A percentile compares a stretch with the other conserved stretches of the same genome.
Conservation (phyloP, 1,140 invertebrate genomes). For the Papilio machaon region DNA sequence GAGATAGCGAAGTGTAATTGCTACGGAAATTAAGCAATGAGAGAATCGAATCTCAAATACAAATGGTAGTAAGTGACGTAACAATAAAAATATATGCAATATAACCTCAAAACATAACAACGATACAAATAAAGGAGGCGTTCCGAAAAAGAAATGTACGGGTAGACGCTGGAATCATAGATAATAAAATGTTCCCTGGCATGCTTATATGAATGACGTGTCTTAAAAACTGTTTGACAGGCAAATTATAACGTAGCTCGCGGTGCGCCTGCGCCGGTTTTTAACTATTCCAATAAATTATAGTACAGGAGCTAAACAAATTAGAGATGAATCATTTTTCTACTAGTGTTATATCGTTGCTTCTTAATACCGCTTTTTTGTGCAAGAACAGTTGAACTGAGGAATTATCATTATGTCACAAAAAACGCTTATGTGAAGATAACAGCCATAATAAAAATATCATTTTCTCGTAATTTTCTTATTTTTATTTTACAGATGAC, state of each 20-base stretch:
- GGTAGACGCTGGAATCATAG: slow-evolving; percentile 49
- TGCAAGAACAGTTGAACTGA: background rate
- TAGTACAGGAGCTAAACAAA: slow-evolving; percentile 21
- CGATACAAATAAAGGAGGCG: slow-evolving; percentile 43
- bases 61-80: slow-evolving; percentile 24
- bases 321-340: background rate
- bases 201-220: slow-evolving; percentile 60
- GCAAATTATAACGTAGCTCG: slow-evolving; percentile 59
- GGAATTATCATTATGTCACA: background rate
- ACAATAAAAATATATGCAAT: slow-evolving; percentile 36
- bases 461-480: too few species aligned
- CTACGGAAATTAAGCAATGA: slow-evolving; percentile 36
- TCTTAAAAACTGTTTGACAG: slow-evolving; percentile 66
- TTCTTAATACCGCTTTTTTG: background rate
- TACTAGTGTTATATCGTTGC: background rate
- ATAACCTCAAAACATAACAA: slow-evolving; percentile 32
- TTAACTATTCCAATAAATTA: slow-evolving; percentile 30
- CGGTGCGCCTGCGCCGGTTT: slow-evolving; percentile 41
- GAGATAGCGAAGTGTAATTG: slow-evolving; percentile 32
- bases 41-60: background rate
- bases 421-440: too few species aligned
- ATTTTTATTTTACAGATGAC: too few species aligned
- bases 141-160: slow-evolving; percentile 52
- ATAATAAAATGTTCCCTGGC: slow-evolving; percentile 62
- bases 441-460: too few species aligned